Evolutionary conservation across 2,888 invertebrate species (phyloP).

Genomic region (Gandaritis pyraliata): DNA sequence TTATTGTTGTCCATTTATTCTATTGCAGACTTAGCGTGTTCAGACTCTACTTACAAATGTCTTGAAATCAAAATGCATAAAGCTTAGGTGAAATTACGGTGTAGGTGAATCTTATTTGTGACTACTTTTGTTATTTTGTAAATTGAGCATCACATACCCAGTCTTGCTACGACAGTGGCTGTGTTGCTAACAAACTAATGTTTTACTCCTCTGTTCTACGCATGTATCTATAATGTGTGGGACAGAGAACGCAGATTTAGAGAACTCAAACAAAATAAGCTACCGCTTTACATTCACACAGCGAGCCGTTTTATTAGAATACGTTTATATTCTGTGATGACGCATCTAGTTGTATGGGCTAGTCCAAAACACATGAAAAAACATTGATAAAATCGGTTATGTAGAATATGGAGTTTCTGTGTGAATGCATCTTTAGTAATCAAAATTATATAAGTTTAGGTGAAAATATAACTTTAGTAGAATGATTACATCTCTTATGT

Average conservation of each 20-base stretch:
- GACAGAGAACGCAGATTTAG: too few relatives aligned
- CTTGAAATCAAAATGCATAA: constrained; percentile 44
- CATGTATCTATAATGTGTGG: too few relatives aligned
- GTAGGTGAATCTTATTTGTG: constrained; percentile 41
- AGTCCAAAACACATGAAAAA: too few relatives aligned
- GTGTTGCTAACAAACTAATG: background rate
- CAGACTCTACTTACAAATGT: constrained; percentile 36
- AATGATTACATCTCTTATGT: constrained; percentile 48
- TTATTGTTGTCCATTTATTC: too few relatives aligned
- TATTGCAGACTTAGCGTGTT: too few relatives aligned
- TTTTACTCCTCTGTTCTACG: background rate
- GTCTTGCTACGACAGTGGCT: constrained; percentile 7
- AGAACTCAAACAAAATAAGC: background rate
- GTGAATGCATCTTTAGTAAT: background rate
- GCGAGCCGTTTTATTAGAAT: too few relatives aligned
- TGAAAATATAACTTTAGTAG: constrained; percentile 31
- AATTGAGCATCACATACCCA: constrained; percentile 27
- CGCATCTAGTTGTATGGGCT: too few relatives aligned
- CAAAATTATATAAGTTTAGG: constrained; percentile 4
- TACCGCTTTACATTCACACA: too few relatives aligned
- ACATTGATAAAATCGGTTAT: too few relatives aligned
- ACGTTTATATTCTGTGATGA: too few relatives aligned
- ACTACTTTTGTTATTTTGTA: constrained; percentile 45
- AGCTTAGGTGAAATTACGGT: constrained; percentile 51
- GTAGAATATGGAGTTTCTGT: too few relatives aligned